phyloP scores from a whole-genome alignment of 2,888 invertebrate species.

The Himalopsyche anomala region DNA sequence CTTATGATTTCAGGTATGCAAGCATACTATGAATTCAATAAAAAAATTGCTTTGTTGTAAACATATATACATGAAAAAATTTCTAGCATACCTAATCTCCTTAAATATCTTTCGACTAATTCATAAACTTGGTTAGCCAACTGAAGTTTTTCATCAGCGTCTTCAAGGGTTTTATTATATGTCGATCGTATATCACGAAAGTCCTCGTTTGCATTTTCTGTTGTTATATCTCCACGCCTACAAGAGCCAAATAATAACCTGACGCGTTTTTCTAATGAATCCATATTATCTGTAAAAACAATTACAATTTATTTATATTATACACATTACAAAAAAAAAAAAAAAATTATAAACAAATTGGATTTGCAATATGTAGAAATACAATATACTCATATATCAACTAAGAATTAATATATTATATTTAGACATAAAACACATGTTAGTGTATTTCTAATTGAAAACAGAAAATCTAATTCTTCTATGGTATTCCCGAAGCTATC shows the following conservation, averaged over 20 bases:
- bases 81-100: conserved; percentile 82
- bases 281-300: conserved; percentile 85
- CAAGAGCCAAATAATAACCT: conserved; percentile 91
- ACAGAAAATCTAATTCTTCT: background rate
- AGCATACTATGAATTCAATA: background rate
- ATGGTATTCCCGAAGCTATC: background rate
- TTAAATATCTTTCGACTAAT: conserved; percentile 93
- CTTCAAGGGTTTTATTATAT: conserved; percentile 93
- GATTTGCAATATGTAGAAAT: conserved; percentile 33
- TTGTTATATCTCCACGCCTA: conserved; percentile 84
- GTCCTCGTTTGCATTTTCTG: conserved; percentile 86
- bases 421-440: background rate
- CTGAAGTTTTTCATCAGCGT: conserved; percentile 97
- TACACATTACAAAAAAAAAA: no score
- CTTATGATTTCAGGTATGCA: background rate
- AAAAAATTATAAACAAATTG: conserved; percentile 17
- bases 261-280: conserved; percentile 93
- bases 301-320: background rate
- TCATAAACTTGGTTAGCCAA: conserved; percentile 96
- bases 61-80: background rate
- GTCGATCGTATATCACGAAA: conserved; percentile 90
- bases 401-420: background rate
- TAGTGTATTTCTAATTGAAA: background rate
- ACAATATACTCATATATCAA: background rate
- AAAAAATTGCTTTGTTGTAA: background rate